These are phyloP conservation scores for Conus ventricosus DNA, from an alignment of 1,140 invertebrate genomes.

Conservation along the genomic window DNA sequence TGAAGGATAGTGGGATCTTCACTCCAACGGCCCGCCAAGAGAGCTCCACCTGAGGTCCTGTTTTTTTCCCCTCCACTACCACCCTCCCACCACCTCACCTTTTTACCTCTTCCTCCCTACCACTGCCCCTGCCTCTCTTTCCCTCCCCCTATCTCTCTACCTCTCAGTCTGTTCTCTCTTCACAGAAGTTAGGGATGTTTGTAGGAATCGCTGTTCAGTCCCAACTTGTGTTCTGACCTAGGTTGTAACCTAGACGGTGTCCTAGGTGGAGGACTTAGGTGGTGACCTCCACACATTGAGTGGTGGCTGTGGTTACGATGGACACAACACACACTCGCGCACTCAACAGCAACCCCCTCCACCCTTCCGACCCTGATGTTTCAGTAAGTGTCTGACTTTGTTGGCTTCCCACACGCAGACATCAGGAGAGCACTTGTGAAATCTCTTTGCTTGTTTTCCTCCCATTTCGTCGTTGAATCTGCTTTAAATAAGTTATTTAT, in stretches of 20 bases:
- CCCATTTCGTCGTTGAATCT: background rate
- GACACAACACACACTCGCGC: background rate
- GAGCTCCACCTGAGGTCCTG: no score
- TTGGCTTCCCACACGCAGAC: background rate
- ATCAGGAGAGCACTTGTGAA: background rate
- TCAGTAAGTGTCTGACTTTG: background rate
- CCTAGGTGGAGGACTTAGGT: background rate
- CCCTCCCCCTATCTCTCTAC: background rate
- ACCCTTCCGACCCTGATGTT: no score
- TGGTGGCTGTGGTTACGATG: background rate
- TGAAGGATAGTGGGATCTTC: no score
- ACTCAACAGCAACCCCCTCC: no score
- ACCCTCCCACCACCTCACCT: background rate
- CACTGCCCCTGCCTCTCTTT: background rate
- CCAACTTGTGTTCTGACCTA: background rate
- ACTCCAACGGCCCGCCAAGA: no score
- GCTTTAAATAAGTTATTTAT: slow-evolving; percentile 19
- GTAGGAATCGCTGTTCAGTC: background rate
- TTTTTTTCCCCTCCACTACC: background rate
- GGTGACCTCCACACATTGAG: background rate
- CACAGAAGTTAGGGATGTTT: background rate
- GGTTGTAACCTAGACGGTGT: background rate
- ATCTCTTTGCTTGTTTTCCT: background rate
- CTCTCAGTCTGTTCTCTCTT: background rate
- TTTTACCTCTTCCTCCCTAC: background rate